Percentiles rank a stretch among this genome's conserved stretches.
phyloP scores from a whole-genome alignment of 2,113 vertebrate genomes.

The Hyperopisus bebe region DNA sequence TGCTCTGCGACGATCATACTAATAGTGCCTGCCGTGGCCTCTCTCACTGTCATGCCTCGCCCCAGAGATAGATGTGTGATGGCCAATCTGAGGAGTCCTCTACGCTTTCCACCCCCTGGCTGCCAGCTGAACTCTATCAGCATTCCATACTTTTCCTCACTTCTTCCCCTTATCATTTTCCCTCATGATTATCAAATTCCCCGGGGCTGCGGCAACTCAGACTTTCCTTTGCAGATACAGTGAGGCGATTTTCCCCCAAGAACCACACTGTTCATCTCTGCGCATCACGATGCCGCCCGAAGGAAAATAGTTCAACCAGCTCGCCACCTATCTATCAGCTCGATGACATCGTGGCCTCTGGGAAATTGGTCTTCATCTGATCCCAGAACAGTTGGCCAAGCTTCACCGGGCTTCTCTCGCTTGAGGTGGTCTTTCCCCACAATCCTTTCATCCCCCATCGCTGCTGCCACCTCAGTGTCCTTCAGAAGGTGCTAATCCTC shows the following conservation, averaged over 20 bases:
- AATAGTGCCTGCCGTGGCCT: not conserved
- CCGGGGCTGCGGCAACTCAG: not conserved
- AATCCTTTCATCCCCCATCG: not conserved
- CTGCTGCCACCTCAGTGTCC: not conserved
- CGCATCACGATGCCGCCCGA: not conserved
- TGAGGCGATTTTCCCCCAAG: not conserved
- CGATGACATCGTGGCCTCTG: not conserved
- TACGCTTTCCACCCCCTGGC: too few relatives aligned
- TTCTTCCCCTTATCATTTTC: not conserved
- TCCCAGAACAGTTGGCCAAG: not conserved
- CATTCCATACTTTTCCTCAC: not conserved
- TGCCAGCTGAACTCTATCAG: not conserved
- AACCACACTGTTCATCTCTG: not conserved
- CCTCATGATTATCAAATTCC: not conserved
- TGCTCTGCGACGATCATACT: not conserved
- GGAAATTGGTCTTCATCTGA: not conserved
- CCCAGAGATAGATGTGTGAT: slow-evolving; percentile 2
- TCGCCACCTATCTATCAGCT: not conserved
- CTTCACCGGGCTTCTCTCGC: not conserved
- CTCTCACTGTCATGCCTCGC: not conserved
- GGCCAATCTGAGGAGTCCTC: not conserved
- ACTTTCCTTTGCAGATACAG: slow-evolving; percentile 3
- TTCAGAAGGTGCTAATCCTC: not conserved
- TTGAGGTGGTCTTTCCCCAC: not conserved
- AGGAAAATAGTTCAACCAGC: not conserved